These are phyloP conservation scores for Chrysotoxum bicinctum DNA, from an alignment of 2,888 invertebrate genomes.

Conservation along the genomic window DNA sequence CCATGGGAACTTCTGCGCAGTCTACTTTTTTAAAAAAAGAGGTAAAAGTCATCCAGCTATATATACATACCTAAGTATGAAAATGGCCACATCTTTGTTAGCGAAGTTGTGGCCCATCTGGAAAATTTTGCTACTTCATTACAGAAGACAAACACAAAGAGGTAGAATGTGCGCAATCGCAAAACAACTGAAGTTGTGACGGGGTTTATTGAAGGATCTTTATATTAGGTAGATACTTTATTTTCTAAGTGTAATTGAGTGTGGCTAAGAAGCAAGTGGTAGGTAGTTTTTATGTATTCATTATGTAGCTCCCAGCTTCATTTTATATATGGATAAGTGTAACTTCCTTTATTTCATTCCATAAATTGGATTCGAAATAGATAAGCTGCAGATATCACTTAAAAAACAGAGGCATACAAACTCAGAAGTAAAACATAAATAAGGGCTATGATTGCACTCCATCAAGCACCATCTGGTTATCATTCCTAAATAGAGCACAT, in stretches of 20 bases:
- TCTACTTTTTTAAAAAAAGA: not conserved
- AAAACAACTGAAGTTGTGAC: constrained; percentile 35
- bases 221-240: constrained; percentile 47
- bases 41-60: not conserved
- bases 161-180: constrained; percentile 34
- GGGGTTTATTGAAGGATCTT: constrained; percentile 38
- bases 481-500: too few species aligned
- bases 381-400: too few species aligned
- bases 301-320: too few species aligned
- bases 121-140: constrained; percentile 64
- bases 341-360: too few species aligned
- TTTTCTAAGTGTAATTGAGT: constrained; percentile 55
- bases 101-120: constrained; percentile 53
- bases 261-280: constrained; percentile 17
- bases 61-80: constrained; percentile 13
- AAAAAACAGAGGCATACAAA: too few species aligned
- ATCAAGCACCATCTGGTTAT: too few species aligned
- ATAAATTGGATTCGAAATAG: too few species aligned
- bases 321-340: too few species aligned
- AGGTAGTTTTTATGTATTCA: too few species aligned
- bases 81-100: constrained; percentile 72
- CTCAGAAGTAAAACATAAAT: too few species aligned
- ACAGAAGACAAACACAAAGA: constrained; percentile 34
- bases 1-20: constrained; percentile 63
- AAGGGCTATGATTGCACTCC: too few species aligned